phyloP scores from a whole-genome alignment of 2,888 invertebrate genomes.

The Argyra leucocephala region DNA sequence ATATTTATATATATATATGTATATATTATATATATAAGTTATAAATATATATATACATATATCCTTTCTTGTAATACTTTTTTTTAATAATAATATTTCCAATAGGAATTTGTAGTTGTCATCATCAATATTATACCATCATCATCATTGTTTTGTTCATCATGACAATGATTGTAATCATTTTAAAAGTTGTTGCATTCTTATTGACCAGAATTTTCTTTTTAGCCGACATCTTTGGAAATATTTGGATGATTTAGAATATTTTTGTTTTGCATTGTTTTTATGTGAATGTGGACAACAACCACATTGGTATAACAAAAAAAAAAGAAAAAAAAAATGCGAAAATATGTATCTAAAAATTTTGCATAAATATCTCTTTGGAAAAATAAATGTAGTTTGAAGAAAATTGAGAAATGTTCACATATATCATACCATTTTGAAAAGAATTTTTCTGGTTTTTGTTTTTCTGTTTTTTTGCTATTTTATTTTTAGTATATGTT shows the following conservation, averaged over 20 bases:
- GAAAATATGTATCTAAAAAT: background rate
- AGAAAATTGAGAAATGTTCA: background rate
- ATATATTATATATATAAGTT: too few relatives aligned
- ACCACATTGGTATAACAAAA: background rate
- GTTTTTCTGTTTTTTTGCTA: background rate
- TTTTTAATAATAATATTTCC: background rate
- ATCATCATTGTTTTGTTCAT: background rate
- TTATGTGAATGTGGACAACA: too few relatives aligned
- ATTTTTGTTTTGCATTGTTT: background rate
- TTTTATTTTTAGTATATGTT: background rate
- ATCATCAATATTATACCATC: background rate
- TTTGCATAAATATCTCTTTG: background rate
- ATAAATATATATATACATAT: too few relatives aligned
- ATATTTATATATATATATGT: too few relatives aligned
- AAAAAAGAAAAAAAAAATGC: too few relatives aligned
- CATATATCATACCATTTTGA: background rate
- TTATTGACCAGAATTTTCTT: too few relatives aligned
- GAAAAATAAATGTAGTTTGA: background rate
- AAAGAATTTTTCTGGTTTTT: background rate
- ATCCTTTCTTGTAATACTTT: background rate
- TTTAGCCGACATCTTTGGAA: background rate
- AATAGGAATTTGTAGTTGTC: too few relatives aligned
- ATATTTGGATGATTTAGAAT: conserved; percentile 2
- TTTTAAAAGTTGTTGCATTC: too few relatives aligned
- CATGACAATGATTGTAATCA: too few relatives aligned